These are phyloP conservation scores for Cataglyphis hispanica DNA, from an alignment of 1,140 invertebrate genomes.

Conservation along the genomic window DNA sequence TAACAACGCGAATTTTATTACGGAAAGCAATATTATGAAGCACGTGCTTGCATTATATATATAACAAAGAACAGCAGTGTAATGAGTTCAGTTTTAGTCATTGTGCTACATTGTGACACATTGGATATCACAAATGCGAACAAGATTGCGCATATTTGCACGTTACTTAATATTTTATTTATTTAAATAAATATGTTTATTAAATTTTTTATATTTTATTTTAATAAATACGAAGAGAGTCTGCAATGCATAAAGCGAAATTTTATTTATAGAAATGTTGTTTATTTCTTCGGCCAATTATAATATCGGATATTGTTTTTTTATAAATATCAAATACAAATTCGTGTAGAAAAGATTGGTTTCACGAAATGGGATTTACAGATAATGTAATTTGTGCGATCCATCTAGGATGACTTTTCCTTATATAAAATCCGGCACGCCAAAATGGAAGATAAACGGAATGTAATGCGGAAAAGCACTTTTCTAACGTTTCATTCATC, in stretches of 20 bases:
- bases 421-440: neutral
- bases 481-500: neutral
- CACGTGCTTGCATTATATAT: conserved; percentile 6
- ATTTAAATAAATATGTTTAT: neutral
- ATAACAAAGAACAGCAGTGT: neutral
- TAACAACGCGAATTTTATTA: conserved; percentile 29
- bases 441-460: conserved; percentile 12
- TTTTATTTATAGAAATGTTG: neutral
- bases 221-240: neutral
- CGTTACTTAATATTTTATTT: conserved; percentile 6
- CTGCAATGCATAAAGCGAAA: neutral
- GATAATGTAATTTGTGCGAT: conserved; percentile 22
- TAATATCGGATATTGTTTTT: neutral
- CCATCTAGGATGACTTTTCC: neutral
- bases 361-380: neutral
- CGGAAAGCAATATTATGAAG: conserved; percentile 16
- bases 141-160: neutral
- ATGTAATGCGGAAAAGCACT: neutral
- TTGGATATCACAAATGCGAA: neutral
- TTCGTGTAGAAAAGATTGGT: neutral
- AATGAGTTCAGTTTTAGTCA: conserved; percentile 29
- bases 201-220: neutral
- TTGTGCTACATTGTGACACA: neutral
- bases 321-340: neutral
- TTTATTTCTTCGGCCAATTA: neutral